A percentile compares a stretch with the other conserved stretches of the same genome.
phyloP scores from a whole-genome alignment of 2,888 invertebrate genomes.

The Vandiemenella viatica region DNA sequence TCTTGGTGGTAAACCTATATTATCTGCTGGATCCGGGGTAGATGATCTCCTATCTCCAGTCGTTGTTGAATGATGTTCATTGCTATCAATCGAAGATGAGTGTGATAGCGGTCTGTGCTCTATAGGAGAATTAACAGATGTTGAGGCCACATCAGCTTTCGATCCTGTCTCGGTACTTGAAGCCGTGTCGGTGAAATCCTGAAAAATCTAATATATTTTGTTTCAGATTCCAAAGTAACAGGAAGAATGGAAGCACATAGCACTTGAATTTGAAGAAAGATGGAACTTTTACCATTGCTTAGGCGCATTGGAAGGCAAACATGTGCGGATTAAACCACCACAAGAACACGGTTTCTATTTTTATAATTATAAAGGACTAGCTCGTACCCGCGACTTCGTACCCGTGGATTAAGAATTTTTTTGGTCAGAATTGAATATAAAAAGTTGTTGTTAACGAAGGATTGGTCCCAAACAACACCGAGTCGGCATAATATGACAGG shows the following conservation, averaged over 20 bases:
- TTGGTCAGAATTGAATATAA: too few relatives aligned
- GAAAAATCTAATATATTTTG: too few relatives aligned
- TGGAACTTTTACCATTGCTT: slow-evolving; percentile 4
- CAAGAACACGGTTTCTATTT: slow-evolving; percentile 11
- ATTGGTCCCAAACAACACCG: too few relatives aligned
- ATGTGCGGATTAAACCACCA: slow-evolving; percentile 7
- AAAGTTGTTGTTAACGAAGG: too few relatives aligned
- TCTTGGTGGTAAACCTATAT: too few relatives aligned
- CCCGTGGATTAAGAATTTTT: too few relatives aligned
- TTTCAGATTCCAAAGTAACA: neutral
- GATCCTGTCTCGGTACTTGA: too few relatives aligned
- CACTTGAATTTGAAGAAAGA: neutral
- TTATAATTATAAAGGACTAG: slow-evolving; percentile 15
- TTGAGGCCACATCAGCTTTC: neutral
- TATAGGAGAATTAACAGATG: neutral
- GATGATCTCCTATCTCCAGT: neutral
- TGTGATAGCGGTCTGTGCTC: neutral
- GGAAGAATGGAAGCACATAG: neutral
- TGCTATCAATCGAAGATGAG: too few relatives aligned
- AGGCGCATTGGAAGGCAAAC: slow-evolving; percentile 1
- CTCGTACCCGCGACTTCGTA: too few relatives aligned
- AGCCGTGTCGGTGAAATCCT: neutral
- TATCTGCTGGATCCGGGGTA: too few relatives aligned
- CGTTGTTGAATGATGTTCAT: neutral
- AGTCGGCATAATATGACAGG: too few relatives aligned